phyloP scores from a whole-genome alignment of 2,113 vertebrate species.

The Sarotherodon lohbergeri region DNA sequence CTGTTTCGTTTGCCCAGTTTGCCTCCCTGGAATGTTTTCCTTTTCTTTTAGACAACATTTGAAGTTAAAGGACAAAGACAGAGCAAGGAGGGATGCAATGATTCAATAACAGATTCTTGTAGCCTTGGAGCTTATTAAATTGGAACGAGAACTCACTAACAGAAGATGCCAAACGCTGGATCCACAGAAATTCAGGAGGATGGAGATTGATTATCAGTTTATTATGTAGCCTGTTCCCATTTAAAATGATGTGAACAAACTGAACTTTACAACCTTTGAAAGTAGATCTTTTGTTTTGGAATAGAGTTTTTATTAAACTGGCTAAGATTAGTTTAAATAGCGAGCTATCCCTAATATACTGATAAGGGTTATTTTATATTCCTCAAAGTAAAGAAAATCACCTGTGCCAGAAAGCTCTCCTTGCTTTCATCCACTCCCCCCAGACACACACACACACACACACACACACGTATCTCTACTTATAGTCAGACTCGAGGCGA shows the following conservation, averaged over 20 bases:
- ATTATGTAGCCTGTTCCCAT: background rate
- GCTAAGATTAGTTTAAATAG: background rate
- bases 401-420: background rate
- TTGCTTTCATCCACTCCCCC: background rate
- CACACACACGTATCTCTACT: conserved; percentile 74
- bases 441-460: background rate
- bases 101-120: background rate
- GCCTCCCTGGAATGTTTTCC: background rate
- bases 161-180: background rate
- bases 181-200: background rate
- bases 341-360: background rate
- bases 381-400: background rate
- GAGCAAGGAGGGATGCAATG: background rate
- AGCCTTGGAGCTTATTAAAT: background rate
- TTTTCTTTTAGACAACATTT: background rate
- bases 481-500: conserved; percentile 84
- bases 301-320: background rate
- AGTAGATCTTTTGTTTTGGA: background rate
- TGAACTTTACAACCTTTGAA: background rate
- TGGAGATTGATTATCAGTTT: background rate
- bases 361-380: background rate
- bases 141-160: background rate
- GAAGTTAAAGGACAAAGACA: background rate
- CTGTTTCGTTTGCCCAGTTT: background rate
- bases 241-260: background rate